Percentiles rank a stretch among this genome's conserved stretches.
Evolutionary conservation across 2,113 vertebrate genomes (phyloP).

Genomic region (Theristicus caerulescens): DNA sequence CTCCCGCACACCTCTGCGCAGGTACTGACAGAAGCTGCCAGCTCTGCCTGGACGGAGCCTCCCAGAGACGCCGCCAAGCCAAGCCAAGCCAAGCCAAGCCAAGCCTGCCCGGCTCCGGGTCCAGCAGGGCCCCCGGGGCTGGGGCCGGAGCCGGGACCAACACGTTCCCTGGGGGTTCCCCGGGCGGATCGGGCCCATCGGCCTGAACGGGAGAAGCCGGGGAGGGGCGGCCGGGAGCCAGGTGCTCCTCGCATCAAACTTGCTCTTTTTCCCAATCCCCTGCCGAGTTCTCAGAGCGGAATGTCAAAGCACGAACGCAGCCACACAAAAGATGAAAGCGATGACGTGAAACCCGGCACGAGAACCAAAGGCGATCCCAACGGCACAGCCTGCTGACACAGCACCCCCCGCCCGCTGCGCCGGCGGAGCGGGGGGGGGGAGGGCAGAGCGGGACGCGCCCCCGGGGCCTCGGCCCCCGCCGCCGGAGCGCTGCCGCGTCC

Average conservation of each 20-base stretch:
- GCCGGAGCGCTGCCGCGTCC: not conserved
- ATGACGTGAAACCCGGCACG: not conserved
- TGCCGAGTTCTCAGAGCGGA: not conserved
- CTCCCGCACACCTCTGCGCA: not conserved
- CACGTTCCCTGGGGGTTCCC: not conserved
- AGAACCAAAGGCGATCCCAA: not conserved
- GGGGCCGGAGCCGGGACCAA: not conserved
- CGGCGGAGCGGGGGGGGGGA: not conserved
- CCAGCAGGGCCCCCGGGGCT: accelerated
- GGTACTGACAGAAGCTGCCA: not conserved
- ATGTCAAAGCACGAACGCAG: not conserved
- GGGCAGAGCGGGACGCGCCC: not conserved
- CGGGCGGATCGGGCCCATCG: not conserved
- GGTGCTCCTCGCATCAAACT: not conserved
- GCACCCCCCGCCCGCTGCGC: not conserved
- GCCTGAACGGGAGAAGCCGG: not conserved
- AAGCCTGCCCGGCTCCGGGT: not conserved
- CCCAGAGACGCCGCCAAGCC: not conserved
- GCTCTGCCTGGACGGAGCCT: not conserved
- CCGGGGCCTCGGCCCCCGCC: not conserved
- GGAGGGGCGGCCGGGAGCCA: not conserved
- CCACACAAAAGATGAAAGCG: not conserved
- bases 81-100: not conserved
- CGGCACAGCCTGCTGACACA: not conserved
- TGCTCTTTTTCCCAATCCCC: not conserved